phyloP scores from a whole-genome alignment of 2,888 invertebrate species.

The Pelosia muscerda region DNA sequence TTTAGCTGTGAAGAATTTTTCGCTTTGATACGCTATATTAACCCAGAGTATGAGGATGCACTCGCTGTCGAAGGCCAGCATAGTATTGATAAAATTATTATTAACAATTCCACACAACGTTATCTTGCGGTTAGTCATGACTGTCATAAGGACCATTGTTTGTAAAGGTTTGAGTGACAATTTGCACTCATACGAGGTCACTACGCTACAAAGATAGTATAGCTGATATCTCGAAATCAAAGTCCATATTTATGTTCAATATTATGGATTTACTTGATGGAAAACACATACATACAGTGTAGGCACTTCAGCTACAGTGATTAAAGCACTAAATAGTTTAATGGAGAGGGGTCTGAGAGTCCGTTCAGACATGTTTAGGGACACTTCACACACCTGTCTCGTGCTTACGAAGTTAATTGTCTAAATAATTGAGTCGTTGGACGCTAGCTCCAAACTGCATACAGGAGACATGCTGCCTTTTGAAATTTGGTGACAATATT shows the following conservation, averaged over 20 bases:
- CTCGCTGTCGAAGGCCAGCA: neutral
- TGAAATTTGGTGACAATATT: neutral
- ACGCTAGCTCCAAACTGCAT: slow-evolving; percentile 26
- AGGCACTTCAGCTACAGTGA: slow-evolving; percentile 20
- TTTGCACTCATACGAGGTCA: neutral
- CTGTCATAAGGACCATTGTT: neutral
- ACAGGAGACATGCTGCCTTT: neutral
- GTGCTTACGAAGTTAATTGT: slow-evolving; percentile 67
- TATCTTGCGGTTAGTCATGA: neutral
- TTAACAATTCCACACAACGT: neutral
- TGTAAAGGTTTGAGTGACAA: neutral
- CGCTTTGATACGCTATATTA: neutral
- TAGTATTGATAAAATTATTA: neutral
- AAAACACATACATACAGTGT: neutral
- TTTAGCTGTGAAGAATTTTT: neutral
- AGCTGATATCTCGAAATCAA: neutral
- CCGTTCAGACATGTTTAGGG: slow-evolving; percentile 47
- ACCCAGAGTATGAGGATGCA: neutral
- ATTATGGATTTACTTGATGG: neutral
- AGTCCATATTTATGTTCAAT: neutral
- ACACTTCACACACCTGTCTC: slow-evolving; percentile 67
- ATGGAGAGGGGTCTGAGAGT: slow-evolving; percentile 51
- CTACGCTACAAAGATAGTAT: neutral
- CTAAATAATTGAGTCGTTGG: slow-evolving; percentile 74
- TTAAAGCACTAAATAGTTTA: slow-evolving; percentile 60